These are phyloP conservation scores for Vannuccia rotundouncinata DNA, from an alignment of 2,888 invertebrate species.

Conservation along the genomic window DNA sequence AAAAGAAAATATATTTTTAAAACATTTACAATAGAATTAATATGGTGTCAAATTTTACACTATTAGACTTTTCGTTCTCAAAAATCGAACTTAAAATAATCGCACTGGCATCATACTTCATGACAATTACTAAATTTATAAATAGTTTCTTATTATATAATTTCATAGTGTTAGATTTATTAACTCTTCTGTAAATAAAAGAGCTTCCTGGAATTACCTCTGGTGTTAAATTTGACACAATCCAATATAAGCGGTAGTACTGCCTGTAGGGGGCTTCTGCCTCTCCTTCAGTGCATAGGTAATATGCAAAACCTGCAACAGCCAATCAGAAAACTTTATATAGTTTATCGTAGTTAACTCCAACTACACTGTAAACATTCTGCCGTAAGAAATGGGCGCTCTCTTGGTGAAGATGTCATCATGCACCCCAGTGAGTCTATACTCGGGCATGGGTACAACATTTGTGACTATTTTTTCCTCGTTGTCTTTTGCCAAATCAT, in stretches of 20 bases:
- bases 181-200: background rate
- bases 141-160: background rate
- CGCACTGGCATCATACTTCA: background rate
- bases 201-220: background rate
- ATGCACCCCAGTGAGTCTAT: slow-evolving; percentile 17
- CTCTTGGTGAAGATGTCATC: background rate
- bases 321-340: slow-evolving; percentile 5
- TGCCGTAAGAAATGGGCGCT: background rate
- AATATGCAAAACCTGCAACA: slow-evolving; percentile 14
- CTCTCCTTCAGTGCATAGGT: slow-evolving; percentile 14
- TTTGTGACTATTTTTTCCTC: slow-evolving; percentile 10
- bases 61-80: too few relatives aligned
- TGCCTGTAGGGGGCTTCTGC: background rate
- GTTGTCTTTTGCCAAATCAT: slow-evolving; percentile 11
- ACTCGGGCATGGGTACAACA: background rate
- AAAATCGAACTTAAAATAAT: too few relatives aligned
- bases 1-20: too few relatives aligned
- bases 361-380: slow-evolving; percentile 17
- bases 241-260: slow-evolving; percentile 11
- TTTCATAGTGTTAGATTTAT: background rate
- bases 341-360: background rate
- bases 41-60: too few relatives aligned
- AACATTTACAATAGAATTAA: too few relatives aligned
- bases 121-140: background rate
- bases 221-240: background rate